These are phyloP conservation scores for Piliocolobus tephrosceles DNA, from an alignment of 2,113 vertebrate species.

Conservation along the genomic window DNA sequence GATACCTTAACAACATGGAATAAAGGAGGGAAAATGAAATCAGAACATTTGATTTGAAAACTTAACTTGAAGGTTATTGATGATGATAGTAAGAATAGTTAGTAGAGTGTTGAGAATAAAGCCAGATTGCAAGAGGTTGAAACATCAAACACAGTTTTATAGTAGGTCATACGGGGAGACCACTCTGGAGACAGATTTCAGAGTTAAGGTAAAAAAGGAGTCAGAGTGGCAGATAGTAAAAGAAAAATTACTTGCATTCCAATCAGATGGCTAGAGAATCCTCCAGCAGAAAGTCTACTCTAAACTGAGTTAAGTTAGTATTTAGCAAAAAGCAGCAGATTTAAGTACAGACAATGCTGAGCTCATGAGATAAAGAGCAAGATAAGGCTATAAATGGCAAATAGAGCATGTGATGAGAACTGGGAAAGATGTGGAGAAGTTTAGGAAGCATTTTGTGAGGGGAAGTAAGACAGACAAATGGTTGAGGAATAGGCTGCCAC, in stretches of 20 bases:
- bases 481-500: neutral
- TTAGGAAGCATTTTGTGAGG: neutral
- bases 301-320: neutral
- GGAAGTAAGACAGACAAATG: neutral
- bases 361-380: neutral
- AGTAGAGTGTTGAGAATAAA: neutral
- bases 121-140: neutral
- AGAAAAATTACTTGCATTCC: neutral
- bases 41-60: neutral
- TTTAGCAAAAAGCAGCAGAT: neutral
- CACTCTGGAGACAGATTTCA: neutral
- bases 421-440: neutral
- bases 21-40: neutral
- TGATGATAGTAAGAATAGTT: neutral
- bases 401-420: neutral
- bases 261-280: too few relatives aligned
- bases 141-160: neutral
- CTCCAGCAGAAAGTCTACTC: neutral
- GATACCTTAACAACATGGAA: neutral
- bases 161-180: neutral
- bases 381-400: neutral
- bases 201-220: neutral
- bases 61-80: neutral
- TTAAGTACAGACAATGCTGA: neutral
- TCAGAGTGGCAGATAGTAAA: neutral